Evolutionary conservation across 2,797 vertebrate genomes (phyloP), one percentile per base, ranked within the genome.

Genomic region (Borostomias antarcticus): DNA sequence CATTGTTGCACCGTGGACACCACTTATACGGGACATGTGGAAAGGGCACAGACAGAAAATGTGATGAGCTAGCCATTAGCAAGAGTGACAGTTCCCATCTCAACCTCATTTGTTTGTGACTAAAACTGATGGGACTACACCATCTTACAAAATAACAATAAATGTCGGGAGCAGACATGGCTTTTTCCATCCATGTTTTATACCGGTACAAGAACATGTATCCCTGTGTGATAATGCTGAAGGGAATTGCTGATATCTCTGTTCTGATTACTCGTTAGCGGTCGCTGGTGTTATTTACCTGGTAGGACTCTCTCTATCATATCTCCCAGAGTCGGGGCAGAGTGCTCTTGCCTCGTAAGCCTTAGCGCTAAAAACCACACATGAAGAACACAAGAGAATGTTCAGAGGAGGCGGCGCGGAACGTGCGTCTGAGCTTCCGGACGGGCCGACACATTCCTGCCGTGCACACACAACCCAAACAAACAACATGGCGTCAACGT

Each of bases 261-360:
- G 51, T 35, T 51, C 40, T 30, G 65, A 75, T 60, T 51, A 48
- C 43, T 53, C 58, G 61, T 70, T 75, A 84, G 48, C 76, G 64
- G 75, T 82, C 77, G 75, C 62, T 61, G 58, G 81, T 75, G 74
- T 85, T 82, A 92, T 91, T 93, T 92, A 99, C 97, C 97, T 95
- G 95, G 94, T 52, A 94, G 86, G 82, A 93, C 93, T 88, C 96
- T 95, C 87, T 99, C 96, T 78, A 97, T 94, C 92, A 96, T 96
- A 89, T 95, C 94, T 89, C 96, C 97, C 90, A 99, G 96, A 79
- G 94, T 93, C 76, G 96, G 97, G 85, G 97, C 97, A 86, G 97
- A 99, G 88, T 96, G 95, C 82, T 98, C 97, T 66, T 99, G 97
- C 87, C 96, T 97, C 74, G 94, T 96, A 91, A 99, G 94, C 85